Percentiles rank a stretch among this genome's conserved stretches.
These are phyloP conservation scores for Nibea albiflora DNA, from an alignment of 2,113 vertebrate genomes.

Conservation along the genomic window DNA sequence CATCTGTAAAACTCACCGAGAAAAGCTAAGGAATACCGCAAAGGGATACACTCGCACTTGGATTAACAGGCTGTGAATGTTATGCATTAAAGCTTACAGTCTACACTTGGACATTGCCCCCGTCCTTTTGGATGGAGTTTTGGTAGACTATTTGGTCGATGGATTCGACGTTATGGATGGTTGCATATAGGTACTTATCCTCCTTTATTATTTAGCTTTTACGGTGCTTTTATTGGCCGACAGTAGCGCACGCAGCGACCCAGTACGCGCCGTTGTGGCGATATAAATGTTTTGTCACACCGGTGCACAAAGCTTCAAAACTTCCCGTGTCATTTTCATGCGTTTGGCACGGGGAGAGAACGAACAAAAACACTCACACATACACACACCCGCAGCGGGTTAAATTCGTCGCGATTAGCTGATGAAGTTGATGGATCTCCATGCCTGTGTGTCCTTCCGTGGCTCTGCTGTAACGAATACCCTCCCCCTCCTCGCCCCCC, in stretches of 20 bases:
- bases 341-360: neutral
- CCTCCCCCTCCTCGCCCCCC: conserved; percentile 54
- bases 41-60: conserved; percentile 70
- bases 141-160: conserved; percentile 69
- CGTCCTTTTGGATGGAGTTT: conserved; percentile 73
- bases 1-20: conserved; percentile 18
- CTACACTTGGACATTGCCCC: conserved; percentile 49
- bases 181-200: conserved; percentile 82
- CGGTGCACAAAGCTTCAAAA: neutral
- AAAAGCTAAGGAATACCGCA: conserved; percentile 61
- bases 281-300: neutral
- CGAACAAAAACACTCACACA: neutral
- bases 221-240: neutral
- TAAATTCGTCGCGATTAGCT: conserved; percentile 1
- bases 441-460: conserved; percentile 55
- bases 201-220: neutral
- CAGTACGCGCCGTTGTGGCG: neutral
- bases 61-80: conserved; percentile 76
- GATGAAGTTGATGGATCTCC: conserved; percentile 52
- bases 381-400: neutral
- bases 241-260: conserved; percentile 13
- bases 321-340: neutral
- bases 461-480: conserved; percentile 68
- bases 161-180: conserved; percentile 84
- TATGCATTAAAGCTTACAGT: conserved; percentile 47